These are phyloP conservation scores for Eurystomus glaucurus DNA, from an alignment of 2,797 vertebrate species.

Conservation along the genomic window DNA sequence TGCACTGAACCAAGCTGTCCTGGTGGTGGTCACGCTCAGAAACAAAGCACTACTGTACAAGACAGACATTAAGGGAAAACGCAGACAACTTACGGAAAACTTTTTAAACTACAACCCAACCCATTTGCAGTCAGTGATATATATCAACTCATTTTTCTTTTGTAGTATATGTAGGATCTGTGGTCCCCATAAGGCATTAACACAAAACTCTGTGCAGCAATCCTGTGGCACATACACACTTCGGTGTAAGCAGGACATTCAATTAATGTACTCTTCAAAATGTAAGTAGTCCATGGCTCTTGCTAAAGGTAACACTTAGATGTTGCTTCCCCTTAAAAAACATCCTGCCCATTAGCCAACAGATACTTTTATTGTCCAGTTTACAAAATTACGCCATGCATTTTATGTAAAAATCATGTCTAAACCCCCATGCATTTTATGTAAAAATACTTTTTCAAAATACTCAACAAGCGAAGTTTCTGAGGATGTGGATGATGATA, in stretches of 20 bases:
- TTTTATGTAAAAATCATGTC: background rate
- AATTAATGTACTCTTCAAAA: background rate
- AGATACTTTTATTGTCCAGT: background rate
- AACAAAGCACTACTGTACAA: constrained; percentile 81
- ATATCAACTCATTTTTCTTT: constrained; percentile 32
- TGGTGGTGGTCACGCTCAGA: constrained; percentile 76
- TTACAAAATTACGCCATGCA: background rate
- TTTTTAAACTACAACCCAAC: constrained; percentile 68
- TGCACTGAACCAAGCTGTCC: constrained; percentile 78
- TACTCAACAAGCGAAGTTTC: background rate
- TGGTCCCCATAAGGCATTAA: background rate
- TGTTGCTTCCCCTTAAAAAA: background rate
- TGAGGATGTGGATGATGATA: background rate
- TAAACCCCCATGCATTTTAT: background rate
- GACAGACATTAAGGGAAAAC: constrained; percentile 71
- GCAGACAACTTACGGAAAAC: constrained; percentile 67
- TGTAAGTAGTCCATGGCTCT: background rate
- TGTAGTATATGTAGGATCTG: constrained; percentile 18
- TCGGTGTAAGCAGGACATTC: background rate
- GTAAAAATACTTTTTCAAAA: background rate
- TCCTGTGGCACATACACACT: background rate
- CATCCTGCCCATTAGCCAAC: background rate
- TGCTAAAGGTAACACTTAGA: background rate
- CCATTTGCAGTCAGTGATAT: constrained; percentile 46
- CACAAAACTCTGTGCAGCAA: background rate